Evolutionary conservation across 2,888 invertebrate genomes (phyloP), one percentile per base, ranked within the genome.

Genomic region (Philaethria dido): DNA sequence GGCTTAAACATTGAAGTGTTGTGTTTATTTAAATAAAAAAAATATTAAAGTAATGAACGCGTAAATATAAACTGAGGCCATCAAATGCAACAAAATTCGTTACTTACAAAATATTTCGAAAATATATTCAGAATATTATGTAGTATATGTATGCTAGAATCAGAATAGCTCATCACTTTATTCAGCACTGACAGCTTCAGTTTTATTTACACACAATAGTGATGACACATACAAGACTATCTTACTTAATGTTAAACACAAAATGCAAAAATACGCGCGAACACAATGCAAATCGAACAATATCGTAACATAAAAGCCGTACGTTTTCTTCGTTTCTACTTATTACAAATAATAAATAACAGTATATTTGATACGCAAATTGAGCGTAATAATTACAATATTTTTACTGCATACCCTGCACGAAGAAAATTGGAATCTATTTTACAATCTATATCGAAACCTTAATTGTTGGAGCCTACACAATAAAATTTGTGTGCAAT

Each of bases 351-450:
- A 68, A 70, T 66, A 64, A 69, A 69, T 80, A 80, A 80, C 77
- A 79, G 77, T 82, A 79, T 78, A 77, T 78, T 78, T 78, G 77
- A 79, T 80, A 80, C 80, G 76, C 70, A 52, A 48, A 64, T 61
- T 61, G 69, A 64, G 70, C 68, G 70, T 62, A 66, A 63, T 44
- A 64, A 69, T 70, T 69, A 69, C 69, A 70, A 47, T 66, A 70
- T 66, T 66, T 50, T 61, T 65, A 64, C 69, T 76, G 80, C 77
- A 82, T 88, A 89, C 89, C 90, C 89, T 89, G 89, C 89, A 90
- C 89, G 89, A 86, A 89, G 85, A 87, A 88, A 86, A 87, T 87
- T 88, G 83, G 81, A 86, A 82, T 80, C 83, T 85, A 86, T 83
- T 80, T 79, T 83, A 86, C 74, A 76, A 73, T 78, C 82, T 80